These are phyloP conservation scores for Blastomussa wellsi DNA, from an alignment of 92 coral and sea anemone species.

Conservation along the genomic window DNA sequence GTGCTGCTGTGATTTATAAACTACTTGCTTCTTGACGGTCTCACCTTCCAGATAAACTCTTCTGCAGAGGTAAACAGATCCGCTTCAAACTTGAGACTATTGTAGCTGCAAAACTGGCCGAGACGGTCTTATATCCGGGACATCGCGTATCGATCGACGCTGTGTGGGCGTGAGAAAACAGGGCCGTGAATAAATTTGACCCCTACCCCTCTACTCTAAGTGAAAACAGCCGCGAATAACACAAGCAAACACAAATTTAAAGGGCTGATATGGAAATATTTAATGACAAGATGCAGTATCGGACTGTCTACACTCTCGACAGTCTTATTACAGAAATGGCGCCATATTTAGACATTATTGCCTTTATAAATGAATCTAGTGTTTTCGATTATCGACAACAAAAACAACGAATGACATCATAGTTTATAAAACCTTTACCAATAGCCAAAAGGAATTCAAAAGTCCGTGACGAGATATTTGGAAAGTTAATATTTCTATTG, in stretches of 20 bases:
- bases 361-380: not conserved
- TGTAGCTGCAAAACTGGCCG: not conserved
- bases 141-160: not conserved
- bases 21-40: not conserved
- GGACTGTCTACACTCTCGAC: not conserved
- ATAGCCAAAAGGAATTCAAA: not conserved
- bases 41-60: constrained; percentile 11
- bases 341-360: not conserved
- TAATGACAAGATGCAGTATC: not conserved
- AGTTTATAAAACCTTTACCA: not conserved
- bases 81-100: not conserved
- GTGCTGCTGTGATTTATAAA: not conserved
- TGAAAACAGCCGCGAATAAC: not conserved
- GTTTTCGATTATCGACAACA: too few relatives aligned
- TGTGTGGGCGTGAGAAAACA: constrained; percentile 40
- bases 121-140: constrained; percentile 26
- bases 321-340: not conserved
- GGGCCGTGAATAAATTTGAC: constrained; percentile 16
- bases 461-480: constrained; percentile 9
- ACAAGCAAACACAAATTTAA: not conserved
- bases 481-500: constrained; percentile 14
- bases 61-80: constrained; percentile 8
- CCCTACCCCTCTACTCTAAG: too few relatives aligned
- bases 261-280: not conserved
- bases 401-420: not conserved